phyloP scores from a whole-genome alignment of 2,888 invertebrate genomes.

The Scaptodrosophila latifasciaeformis region DNA sequence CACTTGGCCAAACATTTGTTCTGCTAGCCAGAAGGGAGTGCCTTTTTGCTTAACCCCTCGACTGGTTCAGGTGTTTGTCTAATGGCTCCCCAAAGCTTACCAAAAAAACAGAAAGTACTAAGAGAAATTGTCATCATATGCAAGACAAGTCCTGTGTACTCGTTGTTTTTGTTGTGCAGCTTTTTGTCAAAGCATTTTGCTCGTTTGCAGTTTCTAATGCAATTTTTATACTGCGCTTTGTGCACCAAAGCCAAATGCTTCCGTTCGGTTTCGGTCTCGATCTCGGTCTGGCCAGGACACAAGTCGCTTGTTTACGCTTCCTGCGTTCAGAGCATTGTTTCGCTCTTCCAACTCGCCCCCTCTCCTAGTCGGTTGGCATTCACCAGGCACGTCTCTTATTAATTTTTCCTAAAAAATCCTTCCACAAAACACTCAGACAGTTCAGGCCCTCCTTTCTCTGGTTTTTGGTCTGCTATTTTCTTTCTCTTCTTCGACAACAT shows the following conservation, averaged over 20 bases:
- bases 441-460: too few species aligned
- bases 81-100: slow-evolving; percentile 54
- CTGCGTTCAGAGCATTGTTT: too few species aligned
- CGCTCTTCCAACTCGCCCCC: too few species aligned
- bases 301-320: not conserved
- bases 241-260: slow-evolving; percentile 42
- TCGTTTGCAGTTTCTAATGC: slow-evolving; percentile 55
- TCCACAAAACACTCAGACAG: too few species aligned
- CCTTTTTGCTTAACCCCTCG: too few species aligned
- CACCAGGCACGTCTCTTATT: too few species aligned
- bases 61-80: slow-evolving; percentile 33
- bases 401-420: too few species aligned
- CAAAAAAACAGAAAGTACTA: slow-evolving; percentile 19
- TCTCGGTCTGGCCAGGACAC: too few species aligned
- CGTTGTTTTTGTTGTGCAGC: not conserved
- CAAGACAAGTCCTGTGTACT: not conserved
- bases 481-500: too few species aligned
- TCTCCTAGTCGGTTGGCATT: too few species aligned
- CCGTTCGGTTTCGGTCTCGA: slow-evolving; percentile 37
- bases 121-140: slow-evolving; percentile 44
- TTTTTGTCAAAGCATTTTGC: slow-evolving; percentile 35
- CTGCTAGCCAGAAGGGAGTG: slow-evolving; percentile 22
- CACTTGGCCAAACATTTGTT: slow-evolving; percentile 54
- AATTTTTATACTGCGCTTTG: slow-evolving; percentile 61
- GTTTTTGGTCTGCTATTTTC: too few species aligned